Base-by-base conservation (phyloP, 2,888 invertebrate genomes). In the Erebia aethiops region DNA sequence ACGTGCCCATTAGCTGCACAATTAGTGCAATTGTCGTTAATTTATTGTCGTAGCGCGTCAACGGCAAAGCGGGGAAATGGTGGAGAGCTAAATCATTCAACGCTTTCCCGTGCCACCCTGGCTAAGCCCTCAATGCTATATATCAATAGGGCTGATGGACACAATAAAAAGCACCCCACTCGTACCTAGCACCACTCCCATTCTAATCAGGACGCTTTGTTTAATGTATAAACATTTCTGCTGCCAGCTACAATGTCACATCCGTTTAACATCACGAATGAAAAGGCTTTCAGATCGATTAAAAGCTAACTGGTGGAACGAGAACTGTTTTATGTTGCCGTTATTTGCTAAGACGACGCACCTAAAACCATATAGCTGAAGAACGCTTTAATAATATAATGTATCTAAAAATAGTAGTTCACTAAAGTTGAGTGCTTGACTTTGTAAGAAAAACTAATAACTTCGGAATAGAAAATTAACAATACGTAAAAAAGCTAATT, bases 21-120 rank as follows among this genome's bases (percentile, higher is more conserved):
- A 92, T 92, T 93, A 91, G 87, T 89, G 89, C 91, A 91, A 92
- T 92, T 91, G 91, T 87, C 84, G 87, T 88, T 89, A 91, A 92
- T 92, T 90, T 90, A 91, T 91, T 84, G 86, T 85, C 77, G 84
- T 67, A 71, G 78, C 82, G 83, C 82, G 84, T 85, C 86, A 82
- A 78, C 83, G 77, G 77, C 81, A 80, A 77, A 65, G 71, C 77
- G 73, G 78, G 75, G 77, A 78, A 80, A 80, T 77, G 74, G 70
- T 75, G 71, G 73, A 72, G 76, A 72, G 76, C 76, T 77, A 75
- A 78, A 78, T 77, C 76, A 78, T 78, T 77, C 76, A 67, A 76
- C 74, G 75, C 71, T 75, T 76, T 71, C 70, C 70, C 75, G 62
- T 52, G 67, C 57, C 72, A 70, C 14, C n/a, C 35, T 5, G 61